Base-by-base conservation (phyloP, 2,113 vertebrate genomes). In the Xiphophorus hellerii region DNA sequence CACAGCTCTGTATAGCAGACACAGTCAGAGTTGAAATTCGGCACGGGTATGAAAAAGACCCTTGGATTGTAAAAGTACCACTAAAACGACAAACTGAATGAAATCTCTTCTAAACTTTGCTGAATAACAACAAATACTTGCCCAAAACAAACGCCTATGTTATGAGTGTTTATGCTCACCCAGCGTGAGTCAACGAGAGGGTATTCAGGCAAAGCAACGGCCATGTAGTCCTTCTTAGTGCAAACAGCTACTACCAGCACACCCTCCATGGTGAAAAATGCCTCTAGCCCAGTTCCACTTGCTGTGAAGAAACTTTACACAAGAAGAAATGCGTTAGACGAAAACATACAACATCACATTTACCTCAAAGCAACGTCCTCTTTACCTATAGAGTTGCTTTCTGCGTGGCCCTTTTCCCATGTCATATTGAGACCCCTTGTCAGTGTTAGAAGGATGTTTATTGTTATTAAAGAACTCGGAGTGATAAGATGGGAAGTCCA, bases 151-250 rank as follows among this genome's bases (percentile, higher is more conserved):
- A 44, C 44, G 10, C 12, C 10, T n/a, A 66, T 17, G 9, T 67
- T 13, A 8, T 35, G 29, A 66, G 39, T 42, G 39, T 42, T 42
- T 42, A 42, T 42, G 83, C 96, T 94, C 85, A 99, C 98, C 97
- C 98, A 99, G 37, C 93, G 80, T 0, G 95, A 96, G 87, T 99
- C 97, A 0, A 87, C 94, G 39, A 99, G 96, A 66, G 92, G 88
- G 7, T 94, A 84, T 58, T 98, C 96, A 0, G 95, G 94, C 84
- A 99, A 80, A 0, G 96, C 93, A 31, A 98, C 89, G 0, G 97
- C 97, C 95, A 99, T 94, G 91, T 99, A 99, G 28, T 99, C 98
- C 82, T 97, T 99, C 90, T 96, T 97, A 64, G 97, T 99, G 93
- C 98, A 99, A 63, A 99, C 98, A 0, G 98, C 98, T 74, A 98